phyloP scores from a whole-genome alignment of 37 sponge, comb jelly and placozoan genomes.

The Lycopodina hypogea region DNA sequence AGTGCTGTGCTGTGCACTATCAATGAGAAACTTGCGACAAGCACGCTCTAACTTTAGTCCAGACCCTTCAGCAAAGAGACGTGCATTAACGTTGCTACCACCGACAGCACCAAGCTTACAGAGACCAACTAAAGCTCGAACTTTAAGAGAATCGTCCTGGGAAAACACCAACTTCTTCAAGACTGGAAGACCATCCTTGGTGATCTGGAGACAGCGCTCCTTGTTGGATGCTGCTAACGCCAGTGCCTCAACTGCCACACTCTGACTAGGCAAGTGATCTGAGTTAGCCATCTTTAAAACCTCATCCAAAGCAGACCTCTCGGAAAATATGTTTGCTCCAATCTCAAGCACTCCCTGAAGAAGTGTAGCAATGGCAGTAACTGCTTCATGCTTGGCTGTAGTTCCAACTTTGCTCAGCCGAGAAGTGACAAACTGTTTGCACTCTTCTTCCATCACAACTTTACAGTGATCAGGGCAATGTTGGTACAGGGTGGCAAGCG shows the following conservation, averaged over 20 bases:
- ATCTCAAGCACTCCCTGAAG: slow-evolving; percentile 69
- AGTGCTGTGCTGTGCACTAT: slow-evolving; percentile 15
- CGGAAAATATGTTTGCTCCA: slow-evolving; percentile 57
- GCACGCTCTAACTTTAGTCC: slow-evolving; percentile 57
- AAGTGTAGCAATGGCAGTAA: slow-evolving; percentile 65
- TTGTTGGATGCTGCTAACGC: slow-evolving; percentile 90
- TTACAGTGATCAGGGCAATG: slow-evolving; percentile 29
- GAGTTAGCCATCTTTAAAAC: slow-evolving; percentile 55
- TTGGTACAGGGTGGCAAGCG: slow-evolving; percentile 58
- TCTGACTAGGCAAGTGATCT: slow-evolving; percentile 50
- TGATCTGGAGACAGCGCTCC: slow-evolving; percentile 63
- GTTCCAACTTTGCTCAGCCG: slow-evolving; percentile 28
- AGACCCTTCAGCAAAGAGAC: slow-evolving; percentile 63
- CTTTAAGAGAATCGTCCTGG: slow-evolving; percentile 57
- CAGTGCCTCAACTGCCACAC: slow-evolving; percentile 73
- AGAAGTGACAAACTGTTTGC: slow-evolving; percentile 38
- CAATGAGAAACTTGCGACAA: slow-evolving; percentile 72
- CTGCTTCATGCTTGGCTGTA: slow-evolving; percentile 28
- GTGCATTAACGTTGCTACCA: slow-evolving; percentile 77
- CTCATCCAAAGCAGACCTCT: slow-evolving; percentile 46
- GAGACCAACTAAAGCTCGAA: slow-evolving; percentile 88
- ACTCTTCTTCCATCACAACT: slow-evolving; percentile 31
- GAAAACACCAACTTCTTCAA: slow-evolving; percentile 70
- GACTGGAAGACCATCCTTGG: slow-evolving; percentile 58
- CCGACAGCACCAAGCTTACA: slow-evolving; percentile 84